Evolutionary conservation across 2,888 invertebrate species (phyloP), one percentile per base, ranked within the genome.

Genomic region (Ophraella communa): DNA sequence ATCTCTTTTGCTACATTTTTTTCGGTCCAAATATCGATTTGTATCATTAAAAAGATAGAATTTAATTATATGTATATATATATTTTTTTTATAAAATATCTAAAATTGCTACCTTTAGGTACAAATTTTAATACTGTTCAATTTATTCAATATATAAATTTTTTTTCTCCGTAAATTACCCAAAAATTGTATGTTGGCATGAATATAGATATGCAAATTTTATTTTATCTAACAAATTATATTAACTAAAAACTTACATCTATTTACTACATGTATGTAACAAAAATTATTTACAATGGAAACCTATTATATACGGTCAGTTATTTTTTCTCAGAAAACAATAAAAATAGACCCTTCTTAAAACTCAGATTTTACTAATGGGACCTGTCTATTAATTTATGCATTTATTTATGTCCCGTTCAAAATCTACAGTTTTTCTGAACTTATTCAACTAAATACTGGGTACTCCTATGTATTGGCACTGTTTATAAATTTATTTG

Each of bases 61-160:
- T 80, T 78, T 79, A 74, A 78, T 78, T 70, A 66, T 66, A 78
- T 78, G 76, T 78, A 78, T 77, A 79, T 78, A 77, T 76, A 77
- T 68, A n/a, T n/a, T n/a, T 64, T 76, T 73, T 76, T 80, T 81
- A 81, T 79, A 81, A 81, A 81, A 81, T 81, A 79, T 81, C 81
- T 81, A 81, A 80, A 65, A 80, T 73, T 78, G 77, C 81, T 81
- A 81, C 81, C 79, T 79, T 81, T 81, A 81, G 81, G 81, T 81
- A 81, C 81, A 80, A 81, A 81, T 82, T 79, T 81, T 82, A 82
- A 82, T 82, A 82, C 82, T 82, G 82, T 77, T 79, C 72, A 77
- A 75, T 78, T 76, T 76, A 77, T 72, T 77, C 74, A 73, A 76
- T 76, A 77, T 78, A 78, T 79, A 74, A 76, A 77, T 74, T 73